Evolutionary conservation across 2,888 invertebrate genomes (phyloP), one percentile per base, ranked within the genome.

Genomic region (Hyles lineata): DNA sequence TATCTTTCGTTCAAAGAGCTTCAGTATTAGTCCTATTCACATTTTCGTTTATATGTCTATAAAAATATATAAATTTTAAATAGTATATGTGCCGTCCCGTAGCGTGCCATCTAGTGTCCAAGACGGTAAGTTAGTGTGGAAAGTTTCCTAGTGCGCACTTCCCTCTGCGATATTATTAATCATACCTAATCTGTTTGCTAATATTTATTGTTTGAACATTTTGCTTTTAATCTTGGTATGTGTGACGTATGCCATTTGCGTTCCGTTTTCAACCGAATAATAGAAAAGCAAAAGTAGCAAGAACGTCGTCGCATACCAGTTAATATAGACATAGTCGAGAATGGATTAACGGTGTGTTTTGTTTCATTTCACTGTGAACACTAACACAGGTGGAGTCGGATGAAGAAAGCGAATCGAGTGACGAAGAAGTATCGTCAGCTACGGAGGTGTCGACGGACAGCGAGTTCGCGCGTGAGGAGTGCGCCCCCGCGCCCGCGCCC

Each of bases 361-460:
- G n/a, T 70, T 23, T 78, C 77, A 74, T 81, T 79, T 80, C 82
- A 73, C 74, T 72, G 55, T 55, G 55, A 25, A 75, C 72, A 74
- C 79, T 74, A 73, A 76, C 75, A 78, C 85, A 94, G 94, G 93
- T 92, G 92, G 94, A 94, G 90, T 92, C 93, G 35, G 93, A 93
- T 74, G 92, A 92, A 72, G 92, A 92, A 77, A 96, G 96, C 80
- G 96, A 96, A 82, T 96, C 97, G 75, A 96, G 96, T 78, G 97
- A 97, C 81, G 96, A 96, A 83, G 96, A 96, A 79, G 96, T 97
- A 79, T 98, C 98, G 82, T 98, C 98, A 9, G 98, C 98, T 2
- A 98, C 98, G 1, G 98, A 98, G 95, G 98, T 98, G 81, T 98
- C 98, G 70, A 98, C 98, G 0, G 98, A 98, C 92, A 98, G 98